Percentiles rank a stretch among this genome's conserved stretches.
Evolutionary conservation across 2,888 invertebrate species (phyloP).

Genomic region (Ischnura elegans): DNA sequence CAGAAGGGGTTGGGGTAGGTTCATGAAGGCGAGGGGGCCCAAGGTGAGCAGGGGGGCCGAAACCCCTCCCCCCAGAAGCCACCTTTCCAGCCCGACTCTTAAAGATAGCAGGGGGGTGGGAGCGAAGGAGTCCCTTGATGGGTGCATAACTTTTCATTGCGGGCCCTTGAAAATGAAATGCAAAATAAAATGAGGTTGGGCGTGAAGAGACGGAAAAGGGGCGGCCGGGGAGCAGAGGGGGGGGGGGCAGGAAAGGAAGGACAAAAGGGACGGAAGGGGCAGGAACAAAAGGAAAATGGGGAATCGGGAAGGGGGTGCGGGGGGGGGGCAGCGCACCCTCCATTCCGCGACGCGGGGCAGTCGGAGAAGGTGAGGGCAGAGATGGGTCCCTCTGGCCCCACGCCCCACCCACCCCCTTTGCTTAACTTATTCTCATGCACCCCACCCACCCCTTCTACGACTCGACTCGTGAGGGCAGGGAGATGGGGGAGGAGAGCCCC

Average conservation of each 20-base stretch:
- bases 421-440: background rate
- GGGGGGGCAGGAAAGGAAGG: background rate
- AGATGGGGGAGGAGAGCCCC: background rate
- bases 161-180: slow-evolving; percentile 63
- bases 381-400: too few relatives aligned
- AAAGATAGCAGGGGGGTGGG: background rate
- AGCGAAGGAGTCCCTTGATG: slow-evolving; percentile 26
- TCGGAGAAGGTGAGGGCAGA: too few relatives aligned
- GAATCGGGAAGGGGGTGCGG: background rate
- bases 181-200: slow-evolving; percentile 45
- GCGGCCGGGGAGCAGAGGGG: background rate
- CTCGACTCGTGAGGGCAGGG: background rate
- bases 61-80: too few relatives aligned
- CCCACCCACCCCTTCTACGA: background rate
- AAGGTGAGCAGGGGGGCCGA: background rate
- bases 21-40: background rate
- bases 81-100: too few relatives aligned
- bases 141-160: slow-evolving; percentile 66
- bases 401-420: too few relatives aligned
- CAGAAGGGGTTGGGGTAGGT: background rate
- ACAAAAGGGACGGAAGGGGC: background rate
- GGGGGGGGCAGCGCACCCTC: background rate
- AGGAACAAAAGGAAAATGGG: background rate
- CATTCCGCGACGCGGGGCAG: too few relatives aligned
- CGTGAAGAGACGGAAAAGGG: slow-evolving; percentile 23